A percentile compares a stretch with the other conserved stretches of the same genome.
These are phyloP conservation scores for Ericerus pela DNA, from an alignment of 1,140 invertebrate species.

Conservation along the genomic window DNA sequence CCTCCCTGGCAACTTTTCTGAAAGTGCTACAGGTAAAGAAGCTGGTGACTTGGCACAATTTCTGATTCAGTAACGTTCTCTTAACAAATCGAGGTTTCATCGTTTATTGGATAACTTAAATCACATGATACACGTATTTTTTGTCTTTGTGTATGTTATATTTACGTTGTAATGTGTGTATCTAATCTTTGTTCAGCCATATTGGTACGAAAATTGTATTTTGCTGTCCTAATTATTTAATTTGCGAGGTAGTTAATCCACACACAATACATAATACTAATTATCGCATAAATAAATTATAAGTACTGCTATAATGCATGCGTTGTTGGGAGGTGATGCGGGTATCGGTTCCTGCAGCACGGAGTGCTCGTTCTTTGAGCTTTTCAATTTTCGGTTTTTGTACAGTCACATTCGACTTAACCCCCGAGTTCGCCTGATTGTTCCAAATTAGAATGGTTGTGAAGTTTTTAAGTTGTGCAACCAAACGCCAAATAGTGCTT, in stretches of 20 bases:
- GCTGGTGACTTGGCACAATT: too few relatives aligned
- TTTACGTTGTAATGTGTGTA: constrained; percentile 2
- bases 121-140: not conserved
- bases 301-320: not conserved
- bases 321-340: not conserved
- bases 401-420: too few relatives aligned
- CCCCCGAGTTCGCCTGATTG: not conserved
- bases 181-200: constrained; percentile 7
- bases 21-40: too few relatives aligned
- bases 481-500: not conserved
- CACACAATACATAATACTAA: not conserved
- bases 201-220: constrained; percentile 6
- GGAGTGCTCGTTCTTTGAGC: not conserved
- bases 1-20: too few relatives aligned
- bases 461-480: not conserved
- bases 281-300: constrained; percentile 2
- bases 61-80: too few relatives aligned
- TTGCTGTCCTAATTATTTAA: constrained; percentile 9
- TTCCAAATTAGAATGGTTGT: not conserved
- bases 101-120: not conserved
- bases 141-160: not conserved
- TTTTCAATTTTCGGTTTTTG: too few relatives aligned
- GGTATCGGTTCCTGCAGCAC: not conserved
- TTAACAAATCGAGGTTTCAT: too few relatives aligned
- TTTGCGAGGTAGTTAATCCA: constrained; percentile 6